A percentile compares a stretch with the other conserved stretches of the same genome.
These are phyloP conservation scores for Elanus axillaris DNA, from an alignment of 2,113 vertebrate species.

Conservation along the genomic window DNA sequence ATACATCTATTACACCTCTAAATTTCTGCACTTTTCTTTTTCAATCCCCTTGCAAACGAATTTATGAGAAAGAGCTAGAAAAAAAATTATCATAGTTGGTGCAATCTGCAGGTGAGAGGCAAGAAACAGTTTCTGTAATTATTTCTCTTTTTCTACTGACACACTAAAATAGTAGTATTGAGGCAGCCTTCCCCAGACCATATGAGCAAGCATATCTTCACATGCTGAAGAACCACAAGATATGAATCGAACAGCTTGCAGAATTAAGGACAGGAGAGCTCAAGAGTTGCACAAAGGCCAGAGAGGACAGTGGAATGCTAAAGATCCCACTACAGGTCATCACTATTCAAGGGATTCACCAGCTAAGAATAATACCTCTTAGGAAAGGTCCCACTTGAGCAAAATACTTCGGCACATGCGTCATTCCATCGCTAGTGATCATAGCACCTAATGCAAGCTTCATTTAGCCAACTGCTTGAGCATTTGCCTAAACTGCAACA, in stretches of 20 bases:
- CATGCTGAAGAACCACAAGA: background rate
- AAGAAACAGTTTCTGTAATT: background rate
- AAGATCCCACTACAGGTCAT: background rate
- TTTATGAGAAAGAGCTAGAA: background rate
- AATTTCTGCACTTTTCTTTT: background rate
- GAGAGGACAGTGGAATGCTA: background rate
- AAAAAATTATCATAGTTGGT: background rate
- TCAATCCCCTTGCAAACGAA: background rate
- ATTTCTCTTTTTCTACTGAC: background rate
- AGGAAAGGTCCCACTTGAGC: background rate
- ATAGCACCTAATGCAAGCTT: background rate
- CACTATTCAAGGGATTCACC: background rate
- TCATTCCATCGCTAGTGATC: background rate
- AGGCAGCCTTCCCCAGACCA: background rate
- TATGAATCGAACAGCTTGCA: fast-evolving
- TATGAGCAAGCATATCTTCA: background rate
- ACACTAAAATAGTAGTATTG: too few species aligned
- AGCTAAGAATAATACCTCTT: background rate
- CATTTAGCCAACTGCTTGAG: background rate
- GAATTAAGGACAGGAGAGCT: background rate
- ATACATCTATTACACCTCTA: background rate
- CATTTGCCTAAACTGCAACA: background rate
- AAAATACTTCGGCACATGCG: background rate
- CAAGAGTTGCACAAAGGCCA: background rate
- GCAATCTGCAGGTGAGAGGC: background rate